Conservation (phyloP, 92 coral and sea anemone genomes). For the Pocillopora meandrina region DNA sequence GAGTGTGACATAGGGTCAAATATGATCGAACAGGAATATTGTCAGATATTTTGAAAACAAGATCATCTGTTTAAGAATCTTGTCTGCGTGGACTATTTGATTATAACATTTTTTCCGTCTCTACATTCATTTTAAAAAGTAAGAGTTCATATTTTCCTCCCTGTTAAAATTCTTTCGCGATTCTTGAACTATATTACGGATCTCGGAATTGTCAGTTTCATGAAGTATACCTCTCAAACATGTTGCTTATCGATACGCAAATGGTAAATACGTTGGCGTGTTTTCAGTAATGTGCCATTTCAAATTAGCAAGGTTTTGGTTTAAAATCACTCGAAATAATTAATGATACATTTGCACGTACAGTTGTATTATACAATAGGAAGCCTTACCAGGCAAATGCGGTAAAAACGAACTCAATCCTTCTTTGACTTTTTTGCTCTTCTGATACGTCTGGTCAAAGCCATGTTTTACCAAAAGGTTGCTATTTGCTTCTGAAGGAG, state of each 20-base stretch:
- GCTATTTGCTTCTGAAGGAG: slow-evolving; percentile 72
- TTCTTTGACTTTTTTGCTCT: slow-evolving; percentile 94
- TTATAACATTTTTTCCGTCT: no score
- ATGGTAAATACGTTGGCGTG: not conserved
- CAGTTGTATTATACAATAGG: not conserved
- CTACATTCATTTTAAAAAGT: no score
- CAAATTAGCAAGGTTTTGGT: not conserved
- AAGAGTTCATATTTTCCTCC: no score
- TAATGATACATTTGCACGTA: not conserved
- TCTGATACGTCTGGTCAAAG: slow-evolving; percentile 90
- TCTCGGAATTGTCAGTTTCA: no score
- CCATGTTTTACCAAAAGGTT: slow-evolving; percentile 92
- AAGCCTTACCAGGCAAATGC: slow-evolving; percentile 85
- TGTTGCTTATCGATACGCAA: not conserved
- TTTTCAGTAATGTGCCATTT: not conserved
- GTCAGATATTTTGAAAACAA: no score
- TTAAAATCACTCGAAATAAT: not conserved
- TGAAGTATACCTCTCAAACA: no score
- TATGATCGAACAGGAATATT: no score
- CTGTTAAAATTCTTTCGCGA: no score
- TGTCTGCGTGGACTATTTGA: no score
- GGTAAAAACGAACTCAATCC: slow-evolving; percentile 95
- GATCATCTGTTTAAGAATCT: no score
- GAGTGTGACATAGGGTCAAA: no score
- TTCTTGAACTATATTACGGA: no score